Evolutionary conservation across 1,140 invertebrate genomes (phyloP), one percentile per base, ranked within the genome.

Genomic region (Manduca sexta): DNA sequence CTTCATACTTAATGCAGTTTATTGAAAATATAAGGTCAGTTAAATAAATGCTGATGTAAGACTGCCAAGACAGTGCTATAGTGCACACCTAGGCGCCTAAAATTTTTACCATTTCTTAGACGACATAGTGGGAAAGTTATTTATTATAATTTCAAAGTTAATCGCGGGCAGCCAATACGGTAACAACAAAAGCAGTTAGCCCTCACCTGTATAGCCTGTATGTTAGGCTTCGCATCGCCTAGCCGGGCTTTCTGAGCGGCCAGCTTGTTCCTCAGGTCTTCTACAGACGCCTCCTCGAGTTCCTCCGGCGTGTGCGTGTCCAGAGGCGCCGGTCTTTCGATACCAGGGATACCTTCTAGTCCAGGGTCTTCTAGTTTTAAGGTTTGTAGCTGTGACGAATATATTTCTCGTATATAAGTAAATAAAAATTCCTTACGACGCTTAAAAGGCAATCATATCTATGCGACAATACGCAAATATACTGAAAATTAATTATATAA

Each of bases 161-260:
- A 33, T 16, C 2, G 3, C 29, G 5, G 3, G 16, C 15, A 14
- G n/a, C 14, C 26, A 29, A 31, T 15, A 4, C 15, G 5, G n/a
- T 34, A 12, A 4, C n/a, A 11, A 11, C 8, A 17, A 16, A 14
- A 11, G 33, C 1, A 33, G 11, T 13, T 29, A 3, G 8, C 4
- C 4, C 43, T 57, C 60, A 95, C 93, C 64, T 90, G 89, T 57
- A 98, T 93, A 48, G 92, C 91, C 38, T 90, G 89, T 52, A 97
- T 74, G 82, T 98, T 95, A 1, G 95, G 94, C 63, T 92, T 94
- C 47, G 89, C 88, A 8, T 90, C 84, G 2, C 90, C 88, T 2
- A 96, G 64, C 52, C 91, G 83, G 41, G 94, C 89, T 64, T 95
- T 91, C 31, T 92, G 81, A 1, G 90, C 77, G 0, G 88, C 82